Percentiles rank a stretch among this genome's conserved stretches.
Conservation (phyloP, 2,888 invertebrate genomes). For the Oeneis ivallda region DNA sequence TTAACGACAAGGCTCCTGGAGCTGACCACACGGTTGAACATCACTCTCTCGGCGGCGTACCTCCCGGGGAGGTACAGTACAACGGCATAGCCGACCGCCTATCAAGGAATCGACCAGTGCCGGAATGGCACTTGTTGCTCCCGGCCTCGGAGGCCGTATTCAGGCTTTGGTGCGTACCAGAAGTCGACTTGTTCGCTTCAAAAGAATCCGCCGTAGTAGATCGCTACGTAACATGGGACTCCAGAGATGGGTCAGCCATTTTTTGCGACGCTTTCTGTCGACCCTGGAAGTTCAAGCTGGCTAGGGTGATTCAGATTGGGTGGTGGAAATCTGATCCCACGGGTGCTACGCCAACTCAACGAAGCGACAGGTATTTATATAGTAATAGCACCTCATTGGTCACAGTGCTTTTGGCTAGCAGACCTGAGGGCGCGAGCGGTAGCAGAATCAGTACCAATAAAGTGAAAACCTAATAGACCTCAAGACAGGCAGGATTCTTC, state of each 20-base stretch:
- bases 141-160: no score
- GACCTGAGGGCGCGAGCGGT: conserved; percentile 45
- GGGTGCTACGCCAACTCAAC: conserved; percentile 37
- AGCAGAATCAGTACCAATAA: conserved; percentile 36
- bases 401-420: conserved; percentile 46
- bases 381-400: conserved; percentile 44
- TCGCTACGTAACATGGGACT: no score
- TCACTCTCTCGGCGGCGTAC: conserved; percentile 17
- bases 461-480: conserved; percentile 24
- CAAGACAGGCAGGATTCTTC: neutral
- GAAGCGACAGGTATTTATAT: no score
- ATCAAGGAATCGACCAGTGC: no score
- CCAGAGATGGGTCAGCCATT: conserved; percentile 31
- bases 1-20: conserved; percentile 35
- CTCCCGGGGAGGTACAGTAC: no score
- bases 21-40: conserved; percentile 26
- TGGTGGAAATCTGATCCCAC: conserved; percentile 25
- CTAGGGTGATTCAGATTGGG: conserved; percentile 41
- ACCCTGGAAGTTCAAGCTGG: conserved; percentile 37
- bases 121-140: no score
- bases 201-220: conserved; percentile 12
- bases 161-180: conserved; percentile 24
- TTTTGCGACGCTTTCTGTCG: conserved; percentile 35
- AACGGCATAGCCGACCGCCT: no score
- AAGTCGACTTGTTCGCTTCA: conserved; percentile 32